Base-by-base conservation (phyloP, 37 sponge, comb jelly and placozoan species). In the Beroe forskalii region DNA sequence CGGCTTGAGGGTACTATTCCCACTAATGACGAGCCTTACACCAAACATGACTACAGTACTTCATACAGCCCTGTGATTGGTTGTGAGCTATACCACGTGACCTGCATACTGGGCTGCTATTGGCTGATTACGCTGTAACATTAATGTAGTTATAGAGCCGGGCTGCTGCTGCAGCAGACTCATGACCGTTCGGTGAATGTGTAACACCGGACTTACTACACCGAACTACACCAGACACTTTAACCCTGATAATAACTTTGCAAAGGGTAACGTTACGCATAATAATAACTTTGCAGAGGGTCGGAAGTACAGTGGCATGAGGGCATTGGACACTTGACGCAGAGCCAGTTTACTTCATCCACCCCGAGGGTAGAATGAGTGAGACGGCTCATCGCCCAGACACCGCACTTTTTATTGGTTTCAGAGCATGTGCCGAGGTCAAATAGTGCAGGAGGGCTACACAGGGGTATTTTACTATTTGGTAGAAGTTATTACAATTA, bases 101-200 rank as follows among this genome's bases (percentile, higher is more conserved):
- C 72, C 4, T 2, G 4, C 19, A 35, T 33, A 28, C 19, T 20
- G 72, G 38, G 19, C 20, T 32, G 33, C 72, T 36, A 69, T 33
- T 69, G 72, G 72, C 72, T 69, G 72, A 37, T 9, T 69, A 32
- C 72, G 12, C 55, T 48, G 55, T 48, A 48, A 48, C 55, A 48
- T 48, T n/a, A 48, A 48, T 48, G 55, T 48, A 48, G 55, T 48
- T 48, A 48, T 48, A 48, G 6, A 48, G 55, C 55, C 55, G 55
- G 55, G 55, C 12, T 6, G 12, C 55, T 12, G 55, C 55, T 17
- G 55, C n/a, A 12, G 55, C 12, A 48, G 55, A 48, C 55, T 48
- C 12, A 48, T 48, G 55, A 48, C 55, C 6, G 55, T 6, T 6
- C 55, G 6, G 55, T n/a, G n/a, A n/a, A n/a, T n/a, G n/a, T n/a